Evolutionary conservation across 2,113 vertebrate genomes (phyloP).

Genomic region (Nannospalax galili): DNA sequence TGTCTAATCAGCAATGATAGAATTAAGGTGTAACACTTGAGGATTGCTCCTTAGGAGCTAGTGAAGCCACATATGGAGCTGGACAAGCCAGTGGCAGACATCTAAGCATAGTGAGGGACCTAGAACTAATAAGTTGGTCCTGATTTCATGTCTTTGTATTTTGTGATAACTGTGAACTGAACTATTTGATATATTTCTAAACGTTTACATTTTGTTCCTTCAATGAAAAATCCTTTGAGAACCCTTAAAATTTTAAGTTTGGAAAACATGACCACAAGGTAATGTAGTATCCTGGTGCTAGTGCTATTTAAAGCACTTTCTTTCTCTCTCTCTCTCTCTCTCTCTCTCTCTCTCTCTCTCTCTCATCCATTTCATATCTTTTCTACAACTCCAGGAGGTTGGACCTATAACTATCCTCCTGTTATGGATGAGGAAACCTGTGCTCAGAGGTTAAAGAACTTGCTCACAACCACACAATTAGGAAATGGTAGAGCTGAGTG

Average conservation of each 20-base stretch:
- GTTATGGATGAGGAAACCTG: conserved; percentile 4
- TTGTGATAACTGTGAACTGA: not conserved
- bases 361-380: no score
- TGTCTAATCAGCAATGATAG: not conserved
- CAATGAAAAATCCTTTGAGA: conserved; percentile 45
- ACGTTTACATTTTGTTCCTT: not conserved
- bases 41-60: not conserved
- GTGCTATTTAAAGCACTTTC: no score
- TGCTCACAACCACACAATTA: not conserved
- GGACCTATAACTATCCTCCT: not conserved
- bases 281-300: no score
- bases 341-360: no score
- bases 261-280: not conserved
- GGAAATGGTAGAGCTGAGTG: not conserved
- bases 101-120: no score
- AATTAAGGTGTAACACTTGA: not conserved
- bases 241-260: not conserved
- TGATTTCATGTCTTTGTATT: not conserved
- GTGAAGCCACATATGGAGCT: no score
- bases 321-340: no score
- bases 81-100: no score
- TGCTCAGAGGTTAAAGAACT: not conserved
- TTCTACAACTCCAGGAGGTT: not conserved
- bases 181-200: not conserved
- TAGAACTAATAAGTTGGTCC: not conserved